These are phyloP conservation scores for Arenaria interpres DNA, from an alignment of 2,113 vertebrate species.

Conservation along the genomic window DNA sequence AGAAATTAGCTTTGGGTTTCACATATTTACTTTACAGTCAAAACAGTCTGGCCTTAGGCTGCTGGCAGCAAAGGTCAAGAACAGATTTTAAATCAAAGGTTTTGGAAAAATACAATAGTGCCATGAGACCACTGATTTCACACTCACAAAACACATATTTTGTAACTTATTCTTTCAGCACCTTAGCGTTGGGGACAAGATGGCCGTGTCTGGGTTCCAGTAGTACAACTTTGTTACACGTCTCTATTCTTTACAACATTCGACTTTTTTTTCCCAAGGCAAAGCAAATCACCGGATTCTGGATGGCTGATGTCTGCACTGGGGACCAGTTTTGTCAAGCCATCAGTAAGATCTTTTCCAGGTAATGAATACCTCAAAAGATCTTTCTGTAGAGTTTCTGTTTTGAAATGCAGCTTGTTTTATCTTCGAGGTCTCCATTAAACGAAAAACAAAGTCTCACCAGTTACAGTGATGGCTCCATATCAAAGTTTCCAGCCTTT, in stretches of 20 bases:
- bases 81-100: background rate
- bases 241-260: background rate
- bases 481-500: background rate
- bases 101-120: background rate
- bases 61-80: background rate
- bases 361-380: background rate
- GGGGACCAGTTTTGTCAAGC: background rate
- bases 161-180: background rate
- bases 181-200: fast-evolving
- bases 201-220: fast-evolving
- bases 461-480: background rate
- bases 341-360: background rate
- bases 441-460: background rate
- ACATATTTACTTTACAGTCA: background rate
- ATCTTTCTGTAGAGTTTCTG: background rate
- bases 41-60: background rate
- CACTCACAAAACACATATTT: fast-evolving
- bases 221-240: fast-evolving
- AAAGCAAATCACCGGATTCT: background rate
- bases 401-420: background rate
- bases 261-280: background rate
- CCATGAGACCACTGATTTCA: background rate
- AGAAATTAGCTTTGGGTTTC: background rate
- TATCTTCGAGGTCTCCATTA: background rate
- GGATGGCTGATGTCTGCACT: background rate